Evolutionary conservation across 2,113 vertebrate genomes (phyloP).

Genomic region (Serinus canaria): DNA sequence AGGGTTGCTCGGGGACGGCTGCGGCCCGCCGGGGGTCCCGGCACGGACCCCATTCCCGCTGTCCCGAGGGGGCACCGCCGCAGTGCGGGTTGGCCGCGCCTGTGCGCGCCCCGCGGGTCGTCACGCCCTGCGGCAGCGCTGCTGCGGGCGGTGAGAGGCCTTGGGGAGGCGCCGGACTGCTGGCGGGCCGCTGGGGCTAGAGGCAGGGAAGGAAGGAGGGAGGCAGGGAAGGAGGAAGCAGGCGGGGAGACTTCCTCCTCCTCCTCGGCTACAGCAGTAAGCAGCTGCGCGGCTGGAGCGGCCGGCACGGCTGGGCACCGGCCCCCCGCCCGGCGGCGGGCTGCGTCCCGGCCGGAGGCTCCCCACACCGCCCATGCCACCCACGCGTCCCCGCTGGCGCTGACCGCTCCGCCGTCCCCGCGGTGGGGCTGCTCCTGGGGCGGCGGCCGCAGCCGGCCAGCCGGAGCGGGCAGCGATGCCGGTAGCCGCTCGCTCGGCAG

Average conservation of each 20-base stretch:
- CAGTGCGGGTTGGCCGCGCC: background rate
- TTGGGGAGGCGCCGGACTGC: background rate
- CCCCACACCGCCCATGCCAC: background rate
- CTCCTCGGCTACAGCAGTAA: background rate
- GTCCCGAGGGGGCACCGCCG: background rate
- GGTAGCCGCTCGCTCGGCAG: background rate
- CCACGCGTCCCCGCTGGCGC: background rate
- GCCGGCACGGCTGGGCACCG: background rate
- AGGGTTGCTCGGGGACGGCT: too few species aligned
- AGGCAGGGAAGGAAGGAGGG: background rate
- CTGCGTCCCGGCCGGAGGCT: background rate
- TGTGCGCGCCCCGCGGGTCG: background rate
- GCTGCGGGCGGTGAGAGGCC: background rate
- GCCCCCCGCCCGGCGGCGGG: background rate
- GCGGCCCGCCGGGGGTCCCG: too few species aligned
- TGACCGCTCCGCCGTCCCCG: background rate
- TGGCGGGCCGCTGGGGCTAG: background rate
- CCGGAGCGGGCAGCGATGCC: constrained; percentile 69
- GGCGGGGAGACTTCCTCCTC: background rate
- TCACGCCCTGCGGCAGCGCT: background rate
- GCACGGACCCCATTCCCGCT: too few species aligned
- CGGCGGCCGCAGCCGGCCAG: background rate
- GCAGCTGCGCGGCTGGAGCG: background rate
- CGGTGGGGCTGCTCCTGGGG: too few species aligned
- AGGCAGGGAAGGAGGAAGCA: background rate